Conservation (phyloP, 2,113 vertebrate species). For the Sceloporus tristichus region DNA sequence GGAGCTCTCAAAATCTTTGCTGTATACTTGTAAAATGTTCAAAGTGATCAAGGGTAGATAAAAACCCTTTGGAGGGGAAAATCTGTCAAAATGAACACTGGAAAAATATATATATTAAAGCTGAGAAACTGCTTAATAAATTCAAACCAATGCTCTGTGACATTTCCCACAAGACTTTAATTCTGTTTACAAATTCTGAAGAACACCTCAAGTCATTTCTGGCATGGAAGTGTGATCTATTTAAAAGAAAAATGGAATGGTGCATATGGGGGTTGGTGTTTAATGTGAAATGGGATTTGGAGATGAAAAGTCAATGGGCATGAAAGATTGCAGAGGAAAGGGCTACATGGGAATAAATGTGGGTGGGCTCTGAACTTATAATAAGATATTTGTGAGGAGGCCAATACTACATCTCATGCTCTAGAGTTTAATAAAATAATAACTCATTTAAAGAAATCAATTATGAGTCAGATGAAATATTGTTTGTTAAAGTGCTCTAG, state of each 20-base stretch:
- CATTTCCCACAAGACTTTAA: conserved; percentile 77
- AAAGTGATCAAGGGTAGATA: conserved; percentile 44
- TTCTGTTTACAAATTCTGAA: conserved; percentile 78
- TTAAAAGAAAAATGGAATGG: conserved; percentile 80
- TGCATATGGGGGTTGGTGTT: conserved; percentile 78
- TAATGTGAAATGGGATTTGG: conserved; percentile 80
- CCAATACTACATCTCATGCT: conserved; percentile 20
- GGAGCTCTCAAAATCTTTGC: conserved; percentile 2
- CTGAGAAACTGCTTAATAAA: conserved; percentile 73
- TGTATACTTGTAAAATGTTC: not conserved
- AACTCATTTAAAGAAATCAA: conserved; percentile 48
- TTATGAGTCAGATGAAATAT: conserved; percentile 37
- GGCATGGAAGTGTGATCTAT: conserved; percentile 77
- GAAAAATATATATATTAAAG: conserved; percentile 52
- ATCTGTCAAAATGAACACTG: conserved; percentile 47
- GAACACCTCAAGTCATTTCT: conserved; percentile 76
- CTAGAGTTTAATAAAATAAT: conserved; percentile 55
- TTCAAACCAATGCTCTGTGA: conserved; percentile 73
- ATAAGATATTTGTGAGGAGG: conserved; percentile 65
- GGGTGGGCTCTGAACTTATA: conserved; percentile 74
- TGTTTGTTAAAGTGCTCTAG: conserved; percentile 25
- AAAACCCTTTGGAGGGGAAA: conserved; percentile 56
- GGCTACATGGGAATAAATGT: conserved; percentile 65
- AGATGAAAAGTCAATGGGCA: conserved; percentile 82
- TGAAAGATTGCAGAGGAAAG: conserved; percentile 80